Evolutionary conservation across 2,888 invertebrate species (phyloP).

Genomic region (Spilarctia lutea): DNA sequence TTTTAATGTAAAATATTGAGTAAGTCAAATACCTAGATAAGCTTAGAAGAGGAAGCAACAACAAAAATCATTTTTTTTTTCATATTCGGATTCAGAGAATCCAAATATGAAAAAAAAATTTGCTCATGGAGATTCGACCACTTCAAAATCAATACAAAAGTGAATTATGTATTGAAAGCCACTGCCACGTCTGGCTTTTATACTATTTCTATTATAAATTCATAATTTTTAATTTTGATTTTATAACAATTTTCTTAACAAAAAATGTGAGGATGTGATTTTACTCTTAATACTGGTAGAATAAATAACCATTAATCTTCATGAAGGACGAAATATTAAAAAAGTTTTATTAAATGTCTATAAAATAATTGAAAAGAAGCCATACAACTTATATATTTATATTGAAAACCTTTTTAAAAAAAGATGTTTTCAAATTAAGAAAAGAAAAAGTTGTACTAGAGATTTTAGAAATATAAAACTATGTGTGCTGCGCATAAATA

Average conservation of each 20-base stretch:
- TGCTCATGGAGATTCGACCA: background rate
- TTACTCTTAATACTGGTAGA: slow-evolving; percentile 17
- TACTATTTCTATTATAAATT: background rate
- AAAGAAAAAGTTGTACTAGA: too few relatives aligned
- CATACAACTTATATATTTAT: background rate
- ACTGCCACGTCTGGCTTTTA: background rate
- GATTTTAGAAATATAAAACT: too few relatives aligned
- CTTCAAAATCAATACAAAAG: background rate
- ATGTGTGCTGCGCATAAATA: too few relatives aligned
- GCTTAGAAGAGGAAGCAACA: background rate
- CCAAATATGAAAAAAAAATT: background rate
- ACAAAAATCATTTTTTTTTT: background rate
- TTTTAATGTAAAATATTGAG: background rate
- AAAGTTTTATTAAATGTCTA: slow-evolving; percentile 9
- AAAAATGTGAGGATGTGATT: slow-evolving; percentile 21
- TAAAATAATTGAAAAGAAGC: background rate
- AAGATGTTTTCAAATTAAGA: too few relatives aligned
- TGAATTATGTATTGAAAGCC: background rate
- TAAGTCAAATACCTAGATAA: background rate
- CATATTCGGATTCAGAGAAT: background rate
- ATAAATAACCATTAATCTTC: slow-evolving; percentile 14
- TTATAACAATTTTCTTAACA: slow-evolving; percentile 26
- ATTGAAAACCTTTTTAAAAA: background rate
- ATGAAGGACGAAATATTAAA: slow-evolving; percentile 14
- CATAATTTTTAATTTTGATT: too few relatives aligned